Evolutionary conservation across 2,888 invertebrate species (phyloP), one percentile per base, ranked within the genome.

Genomic region (Strigamia maritima): DNA sequence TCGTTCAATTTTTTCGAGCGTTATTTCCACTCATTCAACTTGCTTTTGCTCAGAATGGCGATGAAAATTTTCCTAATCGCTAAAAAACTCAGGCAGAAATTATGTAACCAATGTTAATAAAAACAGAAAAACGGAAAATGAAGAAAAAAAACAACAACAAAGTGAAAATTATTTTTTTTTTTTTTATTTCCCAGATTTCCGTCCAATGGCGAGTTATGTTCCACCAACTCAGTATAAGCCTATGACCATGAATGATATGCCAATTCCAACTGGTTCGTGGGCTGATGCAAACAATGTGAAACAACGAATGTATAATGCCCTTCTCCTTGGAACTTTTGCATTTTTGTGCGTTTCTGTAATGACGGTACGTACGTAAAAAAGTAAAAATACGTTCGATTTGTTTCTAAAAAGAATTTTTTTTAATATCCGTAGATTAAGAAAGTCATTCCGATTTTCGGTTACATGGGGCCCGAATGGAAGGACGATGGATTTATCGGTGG

Each of bases 231-330:
- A 16, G 16, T 16, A 74, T 22, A 74, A 16, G 22, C 2, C 12
- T 4, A 14, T 24, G 26, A 77, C 90, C 14, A 91, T 93, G 90
- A 91, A 93, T 83, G 94, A 94, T 84, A 86, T 94, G 84, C 93
- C 93, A 0, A 88, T 91, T 77, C 94, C 94, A 0, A 87, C 88
- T 80, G 94, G 94, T 79, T 91, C 91, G 26, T 95, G 94, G 94
- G 88, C 93, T 84, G 89, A 91, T 78, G 86, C 89, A 75, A 84
- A 93, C 83, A 89, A 90, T 79, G 89, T 90, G 40, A 89, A 88
- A 80, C 92, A 94, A 84, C 87, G 89, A 81, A 90, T 89, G 83
- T 92, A 92, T 88, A 94, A 93, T 83, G 85, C 89, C 10, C 87
- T 90, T 16, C 88, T 95, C 76, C 82, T 88, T 12, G 83, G 88